Evolutionary conservation across 2,113 vertebrate genomes (phyloP), one percentile per base, ranked within the genome.

Genomic region (Peromyscus leucopus): DNA sequence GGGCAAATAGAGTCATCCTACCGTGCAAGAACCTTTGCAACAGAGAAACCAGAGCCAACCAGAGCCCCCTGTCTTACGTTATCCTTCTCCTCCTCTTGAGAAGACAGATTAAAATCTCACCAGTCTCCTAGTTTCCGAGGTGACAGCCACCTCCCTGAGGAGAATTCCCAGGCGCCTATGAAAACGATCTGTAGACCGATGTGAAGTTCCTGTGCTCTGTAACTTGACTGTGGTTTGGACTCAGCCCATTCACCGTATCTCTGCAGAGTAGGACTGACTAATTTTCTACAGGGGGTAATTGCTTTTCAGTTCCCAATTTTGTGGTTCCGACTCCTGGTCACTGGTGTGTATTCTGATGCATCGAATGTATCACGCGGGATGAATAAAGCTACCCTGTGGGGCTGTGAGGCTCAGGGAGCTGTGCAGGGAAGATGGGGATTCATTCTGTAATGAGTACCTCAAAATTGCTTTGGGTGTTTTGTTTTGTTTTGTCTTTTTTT

Each of bases 161-260:
- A 92, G 82, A 86, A 87, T 46, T 83, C 19, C 36, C 42, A n/a
- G 69, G 67, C 33, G 59, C 69, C 36, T 51, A n/a, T 88, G 92
- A 78, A 91, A 83, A 94, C 17, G 67, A 46, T 63, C 61, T 76
- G 57, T 22, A 75, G 28, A 67, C 28, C 48, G 91, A 85, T 71
- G 84, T 75, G 46, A 89, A 80, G 21, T 76, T 87, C 26, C 75
- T 13, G 0, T 63, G 8, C 85, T 83, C 96, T 87, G 26, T 80
- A 67, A 26, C 80, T 83, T n/a, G 10, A 3, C 71, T 84, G 33
- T 87, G 82, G 39, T 89, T 93, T 96, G 33, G 12, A 90, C 90
- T 96, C 13, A 28, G 26, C 84, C 75, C 91, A 0, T 93, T 72
- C 46, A 0, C 11, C 63, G 11, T 11, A 87, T 28, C 65, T 19